Evolutionary conservation across 1,140 invertebrate species (phyloP).

Genomic region (Cecropterus lyciades): DNA sequence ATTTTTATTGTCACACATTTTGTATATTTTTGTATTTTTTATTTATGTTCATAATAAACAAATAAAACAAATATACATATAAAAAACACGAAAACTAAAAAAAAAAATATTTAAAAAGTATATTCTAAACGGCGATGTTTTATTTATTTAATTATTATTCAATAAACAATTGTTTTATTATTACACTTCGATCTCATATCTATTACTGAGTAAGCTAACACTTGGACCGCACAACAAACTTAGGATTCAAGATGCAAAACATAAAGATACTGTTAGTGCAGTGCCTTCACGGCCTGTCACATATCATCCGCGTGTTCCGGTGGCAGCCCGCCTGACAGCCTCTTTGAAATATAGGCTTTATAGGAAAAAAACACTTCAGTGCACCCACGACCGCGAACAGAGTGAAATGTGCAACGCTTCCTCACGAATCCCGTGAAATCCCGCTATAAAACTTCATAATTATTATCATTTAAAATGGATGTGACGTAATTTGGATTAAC

Average conservation of each 20-base stretch:
- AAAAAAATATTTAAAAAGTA: too few species aligned
- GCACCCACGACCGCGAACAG: constrained; percentile 29
- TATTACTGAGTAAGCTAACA: neutral
- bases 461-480: constrained; percentile 13
- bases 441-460: constrained; percentile 16
- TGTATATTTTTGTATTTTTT: too few species aligned
- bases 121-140: too few species aligned
- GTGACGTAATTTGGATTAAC: constrained; percentile 11
- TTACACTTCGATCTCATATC: too few species aligned
- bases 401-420: constrained; percentile 22
- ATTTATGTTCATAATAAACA: too few species aligned
- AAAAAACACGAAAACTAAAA: too few species aligned
- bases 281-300: constrained; percentile 13
- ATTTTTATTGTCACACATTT: too few species aligned
- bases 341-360: constrained; percentile 36
- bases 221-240: constrained; percentile 26
- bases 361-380: constrained; percentile 35
- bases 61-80: too few species aligned
- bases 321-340: constrained; percentile 17
- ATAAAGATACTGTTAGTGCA: constrained; percentile 19
- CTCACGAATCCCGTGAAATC: constrained; percentile 5
- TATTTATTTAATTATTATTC: too few species aligned
- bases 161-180: too few species aligned
- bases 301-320: constrained; percentile 18
- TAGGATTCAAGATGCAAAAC: constrained; percentile 20